Evolutionary conservation across 2,113 vertebrate genomes (phyloP).

Genomic region (Catharus bicknelli): DNA sequence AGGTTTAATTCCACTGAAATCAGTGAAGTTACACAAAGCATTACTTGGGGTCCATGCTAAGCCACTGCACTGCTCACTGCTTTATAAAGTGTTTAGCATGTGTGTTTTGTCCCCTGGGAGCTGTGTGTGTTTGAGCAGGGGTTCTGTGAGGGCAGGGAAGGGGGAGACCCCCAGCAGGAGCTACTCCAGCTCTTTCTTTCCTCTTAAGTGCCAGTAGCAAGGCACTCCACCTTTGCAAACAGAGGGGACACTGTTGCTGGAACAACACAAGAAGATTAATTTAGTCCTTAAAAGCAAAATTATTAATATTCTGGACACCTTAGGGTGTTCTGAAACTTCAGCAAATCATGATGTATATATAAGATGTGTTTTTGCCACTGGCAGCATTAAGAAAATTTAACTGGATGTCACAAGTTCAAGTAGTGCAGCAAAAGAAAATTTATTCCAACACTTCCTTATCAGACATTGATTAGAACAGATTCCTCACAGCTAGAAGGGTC

Average conservation of each 20-base stretch:
- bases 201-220: not conserved
- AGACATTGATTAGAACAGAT: not conserved
- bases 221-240: not conserved
- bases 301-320: not conserved
- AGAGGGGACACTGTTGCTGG: not conserved
- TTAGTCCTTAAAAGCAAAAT: not conserved
- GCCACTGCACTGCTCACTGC: not conserved
- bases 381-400: not conserved
- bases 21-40: not conserved
- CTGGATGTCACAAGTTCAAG: not conserved
- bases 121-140: not conserved
- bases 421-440: not conserved
- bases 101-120: not conserved
- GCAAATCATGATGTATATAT: not conserved
- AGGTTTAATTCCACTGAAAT: not conserved
- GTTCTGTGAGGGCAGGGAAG: not conserved
- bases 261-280: not conserved
- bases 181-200: not conserved
- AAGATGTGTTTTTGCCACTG: not conserved
- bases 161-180: not conserved
- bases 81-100: not conserved
- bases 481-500: not conserved
- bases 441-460: not conserved
- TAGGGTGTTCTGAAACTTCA: not conserved
- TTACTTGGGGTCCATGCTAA: not conserved